Evolutionary conservation across 2,113 vertebrate genomes (phyloP), one percentile per base, ranked within the genome.

Genomic region (Saguinus midas): DNA sequence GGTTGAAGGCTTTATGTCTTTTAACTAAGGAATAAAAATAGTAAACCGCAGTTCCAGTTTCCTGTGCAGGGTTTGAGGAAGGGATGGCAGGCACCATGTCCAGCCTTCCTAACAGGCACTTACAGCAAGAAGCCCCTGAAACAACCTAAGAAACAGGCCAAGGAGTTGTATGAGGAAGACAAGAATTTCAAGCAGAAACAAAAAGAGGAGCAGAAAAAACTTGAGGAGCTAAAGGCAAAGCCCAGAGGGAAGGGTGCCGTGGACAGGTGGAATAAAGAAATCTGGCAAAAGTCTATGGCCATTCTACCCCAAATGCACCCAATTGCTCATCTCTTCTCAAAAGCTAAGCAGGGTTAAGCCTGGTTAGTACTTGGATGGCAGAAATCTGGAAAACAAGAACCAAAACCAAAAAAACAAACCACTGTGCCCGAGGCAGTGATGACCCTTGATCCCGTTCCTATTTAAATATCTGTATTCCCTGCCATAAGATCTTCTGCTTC

Each of bases 1-100:
- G 23, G 82, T 35, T 96, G 82, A 95, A 70, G 61, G 35, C 25
- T 83, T 87, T 86, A 95, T 82, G 76, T 87, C 20, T 91, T 76
- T 90, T 87, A 93, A 82, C 13, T 93, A 91, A 72, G n/a, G 6
- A 70, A 82, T 37, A 32, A 64, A 90, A 50, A 78, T 50, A 17
- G 25, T 86, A 96, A 79, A 94, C 1, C 20, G 18, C 21, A 73
- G 72, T 73, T 40, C 11, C 12, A 40, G 37, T 73, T 73, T 73
- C 72, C 72, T 73, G 37, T 25, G 37, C 72, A 43, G 37, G 37
- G 21, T 40, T 11, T 73, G 37, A 6, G 12, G 72, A 73, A 73
- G 72, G 37, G 21, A 23, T 9, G 9, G 21, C 37, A 43, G 72
- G 72, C 37, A 73, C 72, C 72, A 73, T 3, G 14, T 13, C 37